Conservation (phyloP, 2,113 vertebrate genomes). For the Corvus cornix region DNA sequence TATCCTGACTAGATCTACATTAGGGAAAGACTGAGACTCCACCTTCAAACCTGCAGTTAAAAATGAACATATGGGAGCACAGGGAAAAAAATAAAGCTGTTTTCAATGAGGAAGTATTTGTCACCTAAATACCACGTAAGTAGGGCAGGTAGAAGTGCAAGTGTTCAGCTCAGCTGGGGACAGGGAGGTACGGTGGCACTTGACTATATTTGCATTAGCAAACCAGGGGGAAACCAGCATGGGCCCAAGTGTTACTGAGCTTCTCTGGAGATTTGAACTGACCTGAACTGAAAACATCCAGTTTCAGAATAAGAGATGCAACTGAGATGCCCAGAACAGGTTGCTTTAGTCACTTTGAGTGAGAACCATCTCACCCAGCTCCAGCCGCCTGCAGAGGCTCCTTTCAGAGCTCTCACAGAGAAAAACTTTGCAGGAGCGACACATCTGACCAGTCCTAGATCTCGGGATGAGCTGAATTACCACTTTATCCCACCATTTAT, state of each 20-base stretch:
- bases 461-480: neutral
- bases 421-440: neutral
- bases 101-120: neutral
- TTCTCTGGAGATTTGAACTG: neutral
- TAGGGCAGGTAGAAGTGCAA: neutral
- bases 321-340: neutral
- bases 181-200: neutral
- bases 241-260: neutral
- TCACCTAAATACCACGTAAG: neutral
- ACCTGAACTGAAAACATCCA: neutral
- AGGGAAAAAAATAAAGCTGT: neutral
- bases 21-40: neutral
- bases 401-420: neutral
- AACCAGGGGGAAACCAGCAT: neutral
- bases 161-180: neutral
- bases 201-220: neutral
- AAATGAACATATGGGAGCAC: neutral
- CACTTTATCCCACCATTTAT: neutral
- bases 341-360: neutral
- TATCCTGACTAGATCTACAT: neutral
- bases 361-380: neutral
- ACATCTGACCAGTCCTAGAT: neutral
- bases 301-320: neutral
- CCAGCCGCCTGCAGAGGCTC: neutral
- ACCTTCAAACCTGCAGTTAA: neutral